These are phyloP conservation scores for Tychaedon coryphoeus DNA, from an alignment of 2,113 vertebrate genomes.

Conservation along the genomic window DNA sequence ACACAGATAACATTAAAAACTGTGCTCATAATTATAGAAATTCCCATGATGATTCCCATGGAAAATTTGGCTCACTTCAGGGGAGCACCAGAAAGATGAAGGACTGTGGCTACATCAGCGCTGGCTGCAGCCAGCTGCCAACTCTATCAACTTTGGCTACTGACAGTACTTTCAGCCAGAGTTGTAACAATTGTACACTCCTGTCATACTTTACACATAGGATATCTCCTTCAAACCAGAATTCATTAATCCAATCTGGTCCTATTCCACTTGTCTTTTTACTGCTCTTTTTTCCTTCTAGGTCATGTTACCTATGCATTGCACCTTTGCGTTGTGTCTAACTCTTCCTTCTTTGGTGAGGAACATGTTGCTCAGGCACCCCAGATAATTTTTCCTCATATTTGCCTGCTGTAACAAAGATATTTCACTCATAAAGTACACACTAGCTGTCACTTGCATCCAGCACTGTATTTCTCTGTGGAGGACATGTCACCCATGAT, in stretches of 20 bases:
- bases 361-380: background rate
- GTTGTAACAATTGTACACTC: background rate
- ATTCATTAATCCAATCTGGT: background rate
- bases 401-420: constrained; percentile 18
- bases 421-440: constrained; percentile 56
- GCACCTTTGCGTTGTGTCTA: background rate
- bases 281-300: background rate
- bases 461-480: constrained; percentile 51
- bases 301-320: background rate
- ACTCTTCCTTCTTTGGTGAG: constrained; percentile 49
- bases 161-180: background rate
- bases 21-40: background rate
- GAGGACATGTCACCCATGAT: constrained; percentile 59
- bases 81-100: background rate
- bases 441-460: constrained; percentile 57
- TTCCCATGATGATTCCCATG: fast-evolving
- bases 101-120: background rate
- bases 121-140: background rate
- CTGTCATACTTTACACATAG: background rate
- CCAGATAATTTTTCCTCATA: constrained; percentile 37
- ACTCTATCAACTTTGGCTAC: background rate
- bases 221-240: background rate
- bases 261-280: background rate
- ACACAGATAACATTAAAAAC: background rate
- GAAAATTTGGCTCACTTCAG: background rate